Conservation (phyloP, 2,113 vertebrate species). For the Vidua macroura region DNA sequence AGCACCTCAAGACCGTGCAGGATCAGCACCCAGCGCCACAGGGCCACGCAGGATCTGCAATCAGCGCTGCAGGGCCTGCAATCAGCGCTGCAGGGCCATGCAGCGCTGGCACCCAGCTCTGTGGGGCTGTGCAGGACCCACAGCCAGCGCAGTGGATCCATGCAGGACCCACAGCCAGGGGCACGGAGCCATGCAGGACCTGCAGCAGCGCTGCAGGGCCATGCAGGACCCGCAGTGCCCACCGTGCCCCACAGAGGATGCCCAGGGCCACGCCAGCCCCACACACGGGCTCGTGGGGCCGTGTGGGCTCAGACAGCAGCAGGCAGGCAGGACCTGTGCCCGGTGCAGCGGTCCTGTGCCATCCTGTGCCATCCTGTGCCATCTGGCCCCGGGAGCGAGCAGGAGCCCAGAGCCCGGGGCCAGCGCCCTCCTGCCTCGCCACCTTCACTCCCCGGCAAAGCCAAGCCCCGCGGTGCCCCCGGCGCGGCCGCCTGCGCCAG, state of each 20-base stretch:
- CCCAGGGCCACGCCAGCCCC: neutral
- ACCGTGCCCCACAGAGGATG: accelerated
- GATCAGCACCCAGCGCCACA: neutral
- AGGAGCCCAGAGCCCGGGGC: neutral
- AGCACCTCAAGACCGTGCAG: neutral
- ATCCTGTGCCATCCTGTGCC: neutral
- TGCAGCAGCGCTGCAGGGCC: neutral
- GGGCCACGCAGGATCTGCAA: neutral
- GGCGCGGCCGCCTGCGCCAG: accelerated
- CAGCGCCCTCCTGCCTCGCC: accelerated
- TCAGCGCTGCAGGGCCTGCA: neutral
- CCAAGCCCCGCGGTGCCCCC: neutral
- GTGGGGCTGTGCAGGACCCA: neutral
- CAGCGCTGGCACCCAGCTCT: neutral
- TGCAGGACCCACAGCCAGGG: neutral
- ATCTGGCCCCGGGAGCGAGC: neutral
- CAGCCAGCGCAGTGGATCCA: accelerated
- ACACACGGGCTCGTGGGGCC: neutral
- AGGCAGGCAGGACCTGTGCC: neutral
- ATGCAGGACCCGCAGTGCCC: neutral
- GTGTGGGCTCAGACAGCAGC: neutral
- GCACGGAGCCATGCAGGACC: neutral
- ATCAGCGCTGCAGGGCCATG: neutral
- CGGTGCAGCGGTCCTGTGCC: neutral
- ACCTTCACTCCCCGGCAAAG: neutral